phyloP scores from a whole-genome alignment of 1,140 invertebrate species.

The Drosophila ogumai region DNA sequence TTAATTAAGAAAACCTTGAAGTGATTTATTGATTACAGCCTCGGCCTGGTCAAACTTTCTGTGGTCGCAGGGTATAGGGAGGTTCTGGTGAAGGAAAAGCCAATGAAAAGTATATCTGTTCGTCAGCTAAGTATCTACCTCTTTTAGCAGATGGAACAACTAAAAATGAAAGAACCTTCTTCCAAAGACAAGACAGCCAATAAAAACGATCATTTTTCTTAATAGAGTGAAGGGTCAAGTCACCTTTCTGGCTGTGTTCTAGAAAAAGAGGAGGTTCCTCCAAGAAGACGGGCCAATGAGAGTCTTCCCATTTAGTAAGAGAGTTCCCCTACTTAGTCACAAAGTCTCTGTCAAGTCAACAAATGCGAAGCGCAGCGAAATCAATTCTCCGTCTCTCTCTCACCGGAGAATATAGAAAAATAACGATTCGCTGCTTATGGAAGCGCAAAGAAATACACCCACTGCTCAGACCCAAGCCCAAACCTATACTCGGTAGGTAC shows the following conservation, averaged over 20 bases:
- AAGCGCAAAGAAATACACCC: constrained; percentile 81
- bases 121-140: neutral
- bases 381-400: constrained; percentile 41
- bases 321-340: constrained; percentile 40
- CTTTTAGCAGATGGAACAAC: neutral
- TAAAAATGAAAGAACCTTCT: neutral
- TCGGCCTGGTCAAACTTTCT: constrained; percentile 50
- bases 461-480: constrained; percentile 31
- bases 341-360: constrained; percentile 39
- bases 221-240: neutral
- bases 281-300: constrained; percentile 3
- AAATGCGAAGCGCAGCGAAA: constrained; percentile 78
- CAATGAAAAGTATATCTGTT: constrained; percentile 17
- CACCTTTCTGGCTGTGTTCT: neutral
- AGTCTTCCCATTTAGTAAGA: neutral
- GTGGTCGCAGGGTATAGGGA: constrained; percentile 28
- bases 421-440: constrained; percentile 70
- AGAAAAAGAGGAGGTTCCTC: neutral
- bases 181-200: neutral
- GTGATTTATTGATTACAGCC: constrained; percentile 84
- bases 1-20: constrained; percentile 85
- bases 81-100: neutral
- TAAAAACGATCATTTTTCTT: neutral
- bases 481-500: constrained; percentile 7
- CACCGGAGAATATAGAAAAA: constrained; percentile 33